A percentile compares a stretch with the other conserved stretches of the same genome.
phyloP scores from a whole-genome alignment of 2,113 vertebrate genomes.

The Charadrius vociferus region DNA sequence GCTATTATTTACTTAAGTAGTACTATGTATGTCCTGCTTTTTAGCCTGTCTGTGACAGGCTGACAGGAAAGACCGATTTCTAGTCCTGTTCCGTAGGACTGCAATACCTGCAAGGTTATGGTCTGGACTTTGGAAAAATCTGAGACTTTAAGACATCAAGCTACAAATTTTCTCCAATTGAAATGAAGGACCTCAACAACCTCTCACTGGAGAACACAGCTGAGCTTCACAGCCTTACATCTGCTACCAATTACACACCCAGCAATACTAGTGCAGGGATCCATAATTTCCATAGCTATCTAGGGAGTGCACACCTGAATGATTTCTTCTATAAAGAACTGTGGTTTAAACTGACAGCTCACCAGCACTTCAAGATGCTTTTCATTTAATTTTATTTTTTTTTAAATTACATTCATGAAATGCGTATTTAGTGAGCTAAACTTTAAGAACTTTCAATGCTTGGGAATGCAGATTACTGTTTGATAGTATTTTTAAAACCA shows the following conservation, averaged over 20 bases:
- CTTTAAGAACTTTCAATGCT: background rate
- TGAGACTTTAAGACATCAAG: background rate
- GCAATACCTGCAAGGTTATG: background rate
- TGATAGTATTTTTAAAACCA: background rate
- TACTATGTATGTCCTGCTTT: background rate
- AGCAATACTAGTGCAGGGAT: background rate
- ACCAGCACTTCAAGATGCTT: background rate
- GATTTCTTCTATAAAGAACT: background rate
- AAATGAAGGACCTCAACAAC: background rate
- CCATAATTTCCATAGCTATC: background rate
- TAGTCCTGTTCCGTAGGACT: background rate
- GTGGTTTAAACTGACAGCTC: background rate
- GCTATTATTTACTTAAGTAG: background rate
- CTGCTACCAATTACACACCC: background rate
- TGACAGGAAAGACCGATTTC: background rate
- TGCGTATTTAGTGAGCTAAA: background rate
- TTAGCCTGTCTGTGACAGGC: background rate
- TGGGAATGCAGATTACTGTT: background rate
- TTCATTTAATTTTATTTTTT: background rate
- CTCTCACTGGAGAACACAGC: background rate
- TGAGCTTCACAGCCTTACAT: background rate
- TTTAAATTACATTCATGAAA: background rate
- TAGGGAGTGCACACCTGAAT: background rate
- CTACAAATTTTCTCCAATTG: background rate
- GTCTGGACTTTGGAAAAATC: background rate